Evolutionary conservation across 2,888 invertebrate species (phyloP).

Genomic region (Erpobdella octoculata): DNA sequence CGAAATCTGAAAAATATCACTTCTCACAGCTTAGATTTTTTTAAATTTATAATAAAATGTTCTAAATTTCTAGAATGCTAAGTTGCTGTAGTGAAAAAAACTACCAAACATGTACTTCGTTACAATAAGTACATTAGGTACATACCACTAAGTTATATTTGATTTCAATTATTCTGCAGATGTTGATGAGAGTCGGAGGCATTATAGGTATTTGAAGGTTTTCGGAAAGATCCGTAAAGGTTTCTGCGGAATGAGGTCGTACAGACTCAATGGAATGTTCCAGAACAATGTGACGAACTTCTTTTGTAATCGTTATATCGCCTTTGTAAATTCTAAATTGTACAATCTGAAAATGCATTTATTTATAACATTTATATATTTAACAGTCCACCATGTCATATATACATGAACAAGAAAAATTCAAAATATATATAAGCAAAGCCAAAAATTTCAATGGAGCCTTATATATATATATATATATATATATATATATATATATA

Average conservation of each 20-base stretch:
- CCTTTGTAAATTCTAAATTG: constrained; percentile 70
- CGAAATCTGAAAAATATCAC: not conserved
- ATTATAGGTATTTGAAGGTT: constrained; percentile 64
- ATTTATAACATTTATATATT: no score
- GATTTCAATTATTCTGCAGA: constrained; percentile 65
- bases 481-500: no score
- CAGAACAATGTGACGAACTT: constrained; percentile 63
- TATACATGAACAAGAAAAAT: no score
- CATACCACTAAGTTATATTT: constrained; percentile 66
- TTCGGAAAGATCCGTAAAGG: constrained; percentile 44
- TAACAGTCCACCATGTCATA: no score
- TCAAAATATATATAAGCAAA: no score
- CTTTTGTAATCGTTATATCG: constrained; percentile 66
- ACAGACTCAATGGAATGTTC: constrained; percentile 65
- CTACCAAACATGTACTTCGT: no score
- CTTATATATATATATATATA: no score
- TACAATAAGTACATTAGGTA: no score
- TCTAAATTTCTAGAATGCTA: no score
- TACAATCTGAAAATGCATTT: constrained; percentile 58
- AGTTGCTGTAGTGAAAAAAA: no score
- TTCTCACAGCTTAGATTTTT: not conserved
- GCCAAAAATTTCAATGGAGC: no score
- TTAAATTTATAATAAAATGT: not conserved
- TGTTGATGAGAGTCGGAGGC: constrained; percentile 64
- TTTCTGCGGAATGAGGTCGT: constrained; percentile 56